These are phyloP conservation scores for Tokudaia tokunoshimensis DNA, from an alignment of 2,797 vertebrate genomes.

Conservation along the genomic window DNA sequence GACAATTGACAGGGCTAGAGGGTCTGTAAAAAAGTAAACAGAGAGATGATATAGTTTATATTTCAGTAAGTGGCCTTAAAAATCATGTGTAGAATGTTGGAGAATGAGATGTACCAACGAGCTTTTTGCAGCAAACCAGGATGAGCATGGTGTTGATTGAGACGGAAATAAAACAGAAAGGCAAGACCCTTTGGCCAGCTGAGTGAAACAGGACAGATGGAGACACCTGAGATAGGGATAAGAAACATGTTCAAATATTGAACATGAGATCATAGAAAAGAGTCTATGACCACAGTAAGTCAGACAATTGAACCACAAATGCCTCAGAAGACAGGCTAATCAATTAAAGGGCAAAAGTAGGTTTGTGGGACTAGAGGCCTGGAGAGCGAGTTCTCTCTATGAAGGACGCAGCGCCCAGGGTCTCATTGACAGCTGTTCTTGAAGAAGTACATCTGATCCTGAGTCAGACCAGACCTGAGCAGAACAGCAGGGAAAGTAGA, in stretches of 20 bases:
- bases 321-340: not conserved
- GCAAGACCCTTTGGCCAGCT: not conserved
- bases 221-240: not conserved
- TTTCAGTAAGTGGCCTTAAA: not conserved
- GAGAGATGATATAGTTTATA: not conserved
- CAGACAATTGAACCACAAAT: not conserved
- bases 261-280: not conserved
- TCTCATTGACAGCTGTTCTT: not conserved
- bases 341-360: not conserved
- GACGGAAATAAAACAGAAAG: not conserved
- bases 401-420: fast-evolving
- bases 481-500: not conserved
- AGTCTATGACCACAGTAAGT: not conserved
- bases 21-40: not conserved
- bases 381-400: fast-evolving
- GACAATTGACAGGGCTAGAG: not conserved
- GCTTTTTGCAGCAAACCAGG: not conserved
- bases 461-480: not conserved
- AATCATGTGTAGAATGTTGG: not conserved
- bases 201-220: not conserved
- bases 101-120: not conserved
- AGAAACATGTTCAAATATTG: not conserved
- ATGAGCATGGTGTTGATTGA: not conserved
- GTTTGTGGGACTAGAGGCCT: not conserved
- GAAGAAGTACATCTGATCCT: too few relatives aligned